phyloP scores from a whole-genome alignment of 2,888 invertebrate genomes.

The Seira musarum region DNA sequence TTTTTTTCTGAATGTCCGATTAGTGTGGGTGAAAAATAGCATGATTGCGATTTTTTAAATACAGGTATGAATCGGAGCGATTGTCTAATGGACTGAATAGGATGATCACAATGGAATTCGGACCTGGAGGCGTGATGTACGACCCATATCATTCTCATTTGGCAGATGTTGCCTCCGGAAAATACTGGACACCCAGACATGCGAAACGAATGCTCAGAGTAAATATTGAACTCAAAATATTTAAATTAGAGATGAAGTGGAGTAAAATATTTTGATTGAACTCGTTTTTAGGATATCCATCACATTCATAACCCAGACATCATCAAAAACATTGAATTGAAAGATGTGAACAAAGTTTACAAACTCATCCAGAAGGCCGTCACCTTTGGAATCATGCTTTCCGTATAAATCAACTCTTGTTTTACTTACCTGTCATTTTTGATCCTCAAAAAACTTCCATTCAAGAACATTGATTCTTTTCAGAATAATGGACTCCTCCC shows the following conservation, averaged over 20 bases:
- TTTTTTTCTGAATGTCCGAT: no score
- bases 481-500: conserved; percentile 34
- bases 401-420: no score
- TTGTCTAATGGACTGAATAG: conserved; percentile 46
- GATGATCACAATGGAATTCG: conserved; percentile 23
- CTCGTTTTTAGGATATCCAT: conserved; percentile 24
- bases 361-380: conserved; percentile 22
- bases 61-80: conserved; percentile 56
- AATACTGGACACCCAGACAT: conserved; percentile 44
- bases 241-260: no score
- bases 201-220: conserved; percentile 27
- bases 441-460: no score
- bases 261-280: background rate
- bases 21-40: no score
- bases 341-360: conserved; percentile 18
- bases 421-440: no score
- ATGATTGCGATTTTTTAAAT: no score
- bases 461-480: background rate
- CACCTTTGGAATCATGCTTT: conserved; percentile 27
- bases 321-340: conserved; percentile 25
- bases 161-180: conserved; percentile 48
- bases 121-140: conserved; percentile 30
- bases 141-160: conserved; percentile 58
- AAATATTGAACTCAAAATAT: background rate
- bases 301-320: conserved; percentile 49